A percentile compares a stretch with the other conserved stretches of the same genome.
phyloP scores from a whole-genome alignment of 2,888 invertebrate genomes.

The Drosophila monieri region DNA sequence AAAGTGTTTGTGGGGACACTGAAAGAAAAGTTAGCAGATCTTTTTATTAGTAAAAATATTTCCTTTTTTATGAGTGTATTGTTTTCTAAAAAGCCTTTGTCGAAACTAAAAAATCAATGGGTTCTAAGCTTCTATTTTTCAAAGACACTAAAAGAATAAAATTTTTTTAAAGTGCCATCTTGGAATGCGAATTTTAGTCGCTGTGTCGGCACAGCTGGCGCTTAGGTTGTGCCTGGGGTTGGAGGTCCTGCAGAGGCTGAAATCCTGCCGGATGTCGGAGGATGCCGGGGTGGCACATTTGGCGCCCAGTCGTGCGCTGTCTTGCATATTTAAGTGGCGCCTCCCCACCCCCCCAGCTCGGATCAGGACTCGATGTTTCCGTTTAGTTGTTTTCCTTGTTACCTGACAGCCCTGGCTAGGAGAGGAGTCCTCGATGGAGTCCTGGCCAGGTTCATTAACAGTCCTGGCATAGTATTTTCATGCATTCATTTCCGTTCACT shows the following conservation, averaged over 20 bases:
- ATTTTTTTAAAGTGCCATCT: too few species aligned
- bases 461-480: slow-evolving; percentile 39
- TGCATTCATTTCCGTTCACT: slow-evolving; percentile 62
- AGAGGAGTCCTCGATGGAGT: background rate
- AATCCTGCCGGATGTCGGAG: slow-evolving; percentile 1
- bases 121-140: too few species aligned
- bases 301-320: slow-evolving; percentile 66
- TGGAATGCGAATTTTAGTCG: slow-evolving; percentile 16
- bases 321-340: slow-evolving; percentile 73
- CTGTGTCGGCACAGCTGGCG: slow-evolving; percentile 3
- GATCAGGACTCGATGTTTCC: slow-evolving; percentile 42
- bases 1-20: slow-evolving; percentile 9
- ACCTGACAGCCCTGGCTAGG: slow-evolving; percentile 32
- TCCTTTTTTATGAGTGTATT: too few species aligned
- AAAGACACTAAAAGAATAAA: too few species aligned
- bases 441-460: slow-evolving; percentile 27
- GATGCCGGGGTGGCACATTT: slow-evolving; percentile 55
- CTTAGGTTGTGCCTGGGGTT: background rate
- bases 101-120: too few species aligned
- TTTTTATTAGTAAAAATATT: background rate
- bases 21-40: slow-evolving; percentile 29
- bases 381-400: slow-evolving; percentile 54
- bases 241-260: slow-evolving; percentile 32
- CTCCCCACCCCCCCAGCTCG: background rate
- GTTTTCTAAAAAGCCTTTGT: too few species aligned